Evolutionary conservation across 2,113 vertebrate species (phyloP), one percentile per base, ranked within the genome.

Genomic region (Psilopsiagon aurifrons): DNA sequence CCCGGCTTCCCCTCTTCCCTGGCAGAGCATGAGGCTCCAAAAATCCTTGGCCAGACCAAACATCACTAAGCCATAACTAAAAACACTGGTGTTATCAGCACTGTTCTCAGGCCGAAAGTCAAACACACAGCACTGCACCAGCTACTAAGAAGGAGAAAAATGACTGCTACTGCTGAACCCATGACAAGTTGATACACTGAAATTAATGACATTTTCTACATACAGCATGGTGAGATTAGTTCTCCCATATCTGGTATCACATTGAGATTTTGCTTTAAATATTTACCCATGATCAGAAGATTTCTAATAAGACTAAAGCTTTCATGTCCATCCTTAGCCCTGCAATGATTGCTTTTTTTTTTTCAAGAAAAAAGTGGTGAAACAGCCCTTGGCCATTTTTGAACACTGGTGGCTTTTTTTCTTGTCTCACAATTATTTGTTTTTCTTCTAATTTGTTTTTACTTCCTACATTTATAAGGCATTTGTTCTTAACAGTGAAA

Each of bases 311-410:
- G 6, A 54, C 29, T 76, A 51, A 71, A 75, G 6, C 9, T 76
- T 83, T 60, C 9, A 33, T 55, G 18, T 69, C 76, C 18, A 37
- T 64, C 85, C 37, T 93, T 52, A 70, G 22, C 4, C 9, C 13
- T 75, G 24, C 7, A 54, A 60, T 31, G 7, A 31, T 5, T 41
- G 4, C 0, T 6, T 0, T 6, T 31, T 51, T 73, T 27, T 67
- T 60, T 54, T 17, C 4, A n/a, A 47, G 29, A 57, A 62, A 94
- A 41, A 62, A 59, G 20, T 1, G 2, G 7, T 77, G 24, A 78
- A 92, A 66, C 4, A 62, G 2, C 10, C 31, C 73, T n/a, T 82
- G 43, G 6, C 11, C 13, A 15, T 87, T 87, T 43, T 82, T 81
- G 22, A 76, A 35, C 7, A 29, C 2, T 20, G 4, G 1, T 2